Conservation (phyloP, 2,113 vertebrate genomes). For the Rynchops niger region DNA sequence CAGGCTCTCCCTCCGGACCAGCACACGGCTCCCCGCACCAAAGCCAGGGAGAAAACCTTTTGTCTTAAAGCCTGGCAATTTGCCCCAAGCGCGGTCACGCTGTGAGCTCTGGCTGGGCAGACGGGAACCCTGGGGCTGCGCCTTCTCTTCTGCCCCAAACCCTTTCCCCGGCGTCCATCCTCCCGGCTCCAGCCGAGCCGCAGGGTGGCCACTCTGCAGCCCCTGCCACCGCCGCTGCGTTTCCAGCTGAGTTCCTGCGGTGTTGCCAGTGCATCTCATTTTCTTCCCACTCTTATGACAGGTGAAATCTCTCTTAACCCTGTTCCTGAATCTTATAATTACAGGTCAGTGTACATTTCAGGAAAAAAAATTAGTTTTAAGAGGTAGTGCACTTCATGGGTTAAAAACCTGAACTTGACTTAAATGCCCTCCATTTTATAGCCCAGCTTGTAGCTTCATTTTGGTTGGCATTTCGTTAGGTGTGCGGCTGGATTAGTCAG, state of each 20-base stretch:
- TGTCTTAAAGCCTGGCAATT: not conserved
- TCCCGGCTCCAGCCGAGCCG: rapidly evolving
- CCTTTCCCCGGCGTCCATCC: not conserved
- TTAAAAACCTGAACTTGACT: not conserved
- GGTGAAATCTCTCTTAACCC: not conserved
- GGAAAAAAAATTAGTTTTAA: not conserved
- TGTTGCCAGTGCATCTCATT: not conserved
- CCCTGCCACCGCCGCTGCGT: rapidly evolving
- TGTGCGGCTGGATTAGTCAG: not conserved
- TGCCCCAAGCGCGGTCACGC: not conserved
- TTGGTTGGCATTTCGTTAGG: not conserved
- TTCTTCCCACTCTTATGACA: not conserved
- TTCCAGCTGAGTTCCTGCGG: not conserved
- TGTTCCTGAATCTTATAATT: not conserved
- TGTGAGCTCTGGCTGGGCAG: not conserved
- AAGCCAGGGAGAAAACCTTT: not conserved
- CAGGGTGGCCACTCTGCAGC: not conserved
- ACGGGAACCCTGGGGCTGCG: not conserved
- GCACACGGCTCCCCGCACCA: not conserved
- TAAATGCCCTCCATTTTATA: not conserved
- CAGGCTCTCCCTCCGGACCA: not conserved
- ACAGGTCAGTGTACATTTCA: not conserved
- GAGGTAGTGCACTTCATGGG: not conserved
- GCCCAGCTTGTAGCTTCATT: not conserved
- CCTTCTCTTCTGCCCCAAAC: not conserved